These are phyloP conservation scores for Autographa gamma DNA, from an alignment of 2,888 invertebrate genomes.

Conservation along the genomic window DNA sequence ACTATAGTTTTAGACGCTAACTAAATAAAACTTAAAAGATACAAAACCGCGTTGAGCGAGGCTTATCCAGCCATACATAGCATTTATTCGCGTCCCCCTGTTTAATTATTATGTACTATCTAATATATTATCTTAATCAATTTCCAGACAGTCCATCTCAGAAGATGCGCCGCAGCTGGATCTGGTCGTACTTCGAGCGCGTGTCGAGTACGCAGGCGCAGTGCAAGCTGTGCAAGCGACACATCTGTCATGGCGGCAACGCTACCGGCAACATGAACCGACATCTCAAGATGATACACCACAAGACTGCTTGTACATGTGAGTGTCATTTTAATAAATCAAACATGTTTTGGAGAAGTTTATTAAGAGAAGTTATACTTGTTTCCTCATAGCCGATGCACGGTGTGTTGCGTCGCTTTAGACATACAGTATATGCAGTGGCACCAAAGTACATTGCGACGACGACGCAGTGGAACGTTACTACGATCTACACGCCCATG, in stretches of 20 bases:
- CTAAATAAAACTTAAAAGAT: too few relatives aligned
- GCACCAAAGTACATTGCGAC: too few relatives aligned
- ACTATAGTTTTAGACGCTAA: too few relatives aligned
- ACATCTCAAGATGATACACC: conserved; percentile 84
- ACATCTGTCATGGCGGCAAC: conserved; percentile 83
- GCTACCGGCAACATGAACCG: conserved; percentile 86
- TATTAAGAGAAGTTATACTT: too few relatives aligned
- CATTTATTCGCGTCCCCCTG: too few relatives aligned
- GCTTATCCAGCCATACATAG: too few relatives aligned
- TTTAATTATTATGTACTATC: background rate
- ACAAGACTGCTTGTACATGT: conserved; percentile 72
- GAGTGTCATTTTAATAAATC: conserved; percentile 38
- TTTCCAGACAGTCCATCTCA: conserved; percentile 60
- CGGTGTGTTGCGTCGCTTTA: too few relatives aligned
- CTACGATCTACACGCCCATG: too few relatives aligned
- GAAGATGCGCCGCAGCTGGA: conserved; percentile 80
- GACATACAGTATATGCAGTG: too few relatives aligned
- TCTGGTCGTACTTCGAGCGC: conserved; percentile 83
- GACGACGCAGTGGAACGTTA: too few relatives aligned
- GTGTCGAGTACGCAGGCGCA: conserved; percentile 77
- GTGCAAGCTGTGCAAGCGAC: conserved; percentile 81
- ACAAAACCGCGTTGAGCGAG: too few relatives aligned
- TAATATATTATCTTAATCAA: background rate
- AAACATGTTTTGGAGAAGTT: too few relatives aligned
- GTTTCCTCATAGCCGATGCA: background rate